Conservation (phyloP, 1,140 invertebrate species). For the Physella acuta region DNA sequence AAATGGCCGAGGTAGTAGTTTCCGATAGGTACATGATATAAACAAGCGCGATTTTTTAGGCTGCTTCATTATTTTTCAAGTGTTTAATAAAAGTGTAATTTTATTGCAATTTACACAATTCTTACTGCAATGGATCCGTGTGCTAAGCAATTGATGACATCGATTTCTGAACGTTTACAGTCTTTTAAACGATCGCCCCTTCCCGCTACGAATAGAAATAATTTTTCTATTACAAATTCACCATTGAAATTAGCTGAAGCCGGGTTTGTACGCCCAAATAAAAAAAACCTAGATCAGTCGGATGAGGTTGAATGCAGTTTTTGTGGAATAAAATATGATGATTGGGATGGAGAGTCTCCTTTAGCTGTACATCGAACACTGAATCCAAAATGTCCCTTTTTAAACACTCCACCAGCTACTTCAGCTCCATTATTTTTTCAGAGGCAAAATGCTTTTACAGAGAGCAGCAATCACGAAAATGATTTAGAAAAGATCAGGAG, state of each 20-base stretch:
- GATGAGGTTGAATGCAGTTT: constrained; percentile 28
- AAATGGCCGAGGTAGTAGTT: constrained; percentile 6
- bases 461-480: not conserved
- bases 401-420: constrained; percentile 19
- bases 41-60: not conserved
- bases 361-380: constrained; percentile 30
- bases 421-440: no score
- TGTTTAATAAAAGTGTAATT: not conserved
- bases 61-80: not conserved
- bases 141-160: not conserved
- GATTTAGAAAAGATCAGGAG: not conserved
- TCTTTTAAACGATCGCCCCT: constrained; percentile 24
- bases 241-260: constrained; percentile 29
- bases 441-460: no score
- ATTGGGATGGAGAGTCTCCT: constrained; percentile 29
- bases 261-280: constrained; percentile 24
- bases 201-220: constrained; percentile 1
- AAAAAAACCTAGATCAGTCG: not conserved
- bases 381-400: constrained; percentile 26
- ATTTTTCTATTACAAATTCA: constrained; percentile 23
- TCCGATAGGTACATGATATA: not conserved
- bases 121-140: not conserved
- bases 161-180: constrained; percentile 10
- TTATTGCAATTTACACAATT: not conserved
- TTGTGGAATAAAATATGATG: constrained; percentile 21